Base-by-base conservation (phyloP, 2,113 vertebrate genomes). In the Pollachius pollachius region DNA sequence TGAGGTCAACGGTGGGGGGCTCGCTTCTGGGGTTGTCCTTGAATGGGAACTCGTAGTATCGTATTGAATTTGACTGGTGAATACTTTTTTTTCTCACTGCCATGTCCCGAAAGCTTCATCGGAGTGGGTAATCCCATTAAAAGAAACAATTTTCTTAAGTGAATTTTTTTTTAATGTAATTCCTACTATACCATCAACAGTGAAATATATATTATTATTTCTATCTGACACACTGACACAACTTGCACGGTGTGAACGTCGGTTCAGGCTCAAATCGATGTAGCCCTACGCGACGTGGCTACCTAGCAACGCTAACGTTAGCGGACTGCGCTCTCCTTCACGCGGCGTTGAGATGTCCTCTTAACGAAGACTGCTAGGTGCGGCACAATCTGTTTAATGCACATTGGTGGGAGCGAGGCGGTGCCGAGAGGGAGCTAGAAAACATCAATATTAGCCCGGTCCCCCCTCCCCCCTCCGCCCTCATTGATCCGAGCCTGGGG, bases 371-470 rank as follows among this genome's bases (percentile, higher is more conserved):
- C 70, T 57, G 52, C 62, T 60, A 64, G 56, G 74, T 74, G 84
- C 81, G 83, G 85, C 77, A 76, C 41, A 76, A 75, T 80, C 69
- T 60, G 64, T 65, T 70, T 74, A 84, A 80, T 83, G 85, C 68
- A 63, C 16, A 23, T 76, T 84, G 73, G 69, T 61, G 70, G 76
- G 78, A 80, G 57, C 13, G 56, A 81, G 64, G 67, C 62, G 67
- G 57, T 78, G 77, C 63, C 69, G 74, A 81, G 64, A 25, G 65
- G 64, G 13, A 5, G 74, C 68, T 34, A 59, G 74, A 77, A 79
- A 83, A 81, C 78, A 81, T 87, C 82, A 71, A 87, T 89, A 83
- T 75, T 75, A 77, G 59, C 69, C 74, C 69, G 71, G 81, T 59
- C 64, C 41, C 41, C 12, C 64, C 41, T 9, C 12, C 41, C 41